These are phyloP conservation scores for Agrotis clavis DNA, from an alignment of 2,888 invertebrate genomes.

Conservation along the genomic window DNA sequence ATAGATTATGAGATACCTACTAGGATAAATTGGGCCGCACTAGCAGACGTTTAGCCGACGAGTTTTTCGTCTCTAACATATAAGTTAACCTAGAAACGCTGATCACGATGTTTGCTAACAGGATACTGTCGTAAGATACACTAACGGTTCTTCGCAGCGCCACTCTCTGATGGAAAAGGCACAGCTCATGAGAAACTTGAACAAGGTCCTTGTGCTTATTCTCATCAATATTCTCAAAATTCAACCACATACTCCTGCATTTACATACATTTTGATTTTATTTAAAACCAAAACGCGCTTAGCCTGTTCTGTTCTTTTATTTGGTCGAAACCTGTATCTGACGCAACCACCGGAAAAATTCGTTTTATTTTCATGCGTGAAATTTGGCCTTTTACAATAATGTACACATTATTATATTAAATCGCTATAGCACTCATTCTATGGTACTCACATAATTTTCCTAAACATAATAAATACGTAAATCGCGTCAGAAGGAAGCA, in stretches of 20 bases:
- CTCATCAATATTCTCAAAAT: constrained; percentile 36
- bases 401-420: constrained; percentile 18
- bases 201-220: constrained; percentile 45
- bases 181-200: constrained; percentile 35
- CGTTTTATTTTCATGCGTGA: constrained; percentile 14
- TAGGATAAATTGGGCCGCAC: constrained; percentile 45
- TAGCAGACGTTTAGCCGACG: constrained; percentile 40
- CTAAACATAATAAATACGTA: constrained; percentile 4
- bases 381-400: background rate
- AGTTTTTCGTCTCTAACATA: constrained; percentile 62
- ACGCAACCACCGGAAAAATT: constrained; percentile 45
- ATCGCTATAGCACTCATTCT: background rate
- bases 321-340: constrained; percentile 36
- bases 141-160: constrained; percentile 61
- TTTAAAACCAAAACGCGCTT: constrained; percentile 20
- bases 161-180: constrained; percentile 51
- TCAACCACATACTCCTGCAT: constrained; percentile 2
- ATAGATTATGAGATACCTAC: constrained; percentile 43
- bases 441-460: background rate
- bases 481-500: constrained; percentile 35
- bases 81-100: constrained; percentile 67
- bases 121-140: constrained; percentile 66
- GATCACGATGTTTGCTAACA: constrained; percentile 68
- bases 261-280: constrained; percentile 33
- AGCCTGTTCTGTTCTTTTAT: constrained; percentile 16